A percentile compares a stretch with the other conserved stretches of the same genome.
These are phyloP conservation scores for Lithobates sylvaticus DNA, from an alignment of 2,797 vertebrate species.

Conservation along the genomic window DNA sequence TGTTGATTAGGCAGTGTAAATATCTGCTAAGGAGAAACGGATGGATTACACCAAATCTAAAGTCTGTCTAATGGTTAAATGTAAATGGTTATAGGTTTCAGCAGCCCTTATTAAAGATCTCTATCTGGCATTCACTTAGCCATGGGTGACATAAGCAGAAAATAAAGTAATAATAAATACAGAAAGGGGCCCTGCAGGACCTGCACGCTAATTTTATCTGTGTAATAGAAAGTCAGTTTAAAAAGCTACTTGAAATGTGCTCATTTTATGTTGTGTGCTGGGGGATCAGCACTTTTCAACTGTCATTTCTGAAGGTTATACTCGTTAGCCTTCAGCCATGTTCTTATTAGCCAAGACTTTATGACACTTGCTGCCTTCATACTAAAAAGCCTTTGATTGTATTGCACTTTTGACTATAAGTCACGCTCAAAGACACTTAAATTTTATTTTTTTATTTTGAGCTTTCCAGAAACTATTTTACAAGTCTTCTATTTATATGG, in stretches of 20 bases:
- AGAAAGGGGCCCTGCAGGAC: slow-evolving; percentile 1
- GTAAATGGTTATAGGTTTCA: neutral
- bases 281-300: slow-evolving; percentile 37
- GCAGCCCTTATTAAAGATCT: slow-evolving; percentile 6
- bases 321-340: slow-evolving; percentile 26
- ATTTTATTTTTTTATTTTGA: neutral
- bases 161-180: slow-evolving; percentile 23
- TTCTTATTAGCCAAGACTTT: slow-evolving; percentile 22
- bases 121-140: slow-evolving; percentile 7
- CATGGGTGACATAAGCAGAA: slow-evolving; percentile 11
- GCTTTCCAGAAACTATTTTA: neutral
- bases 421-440: neutral
- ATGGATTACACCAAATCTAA: neutral
- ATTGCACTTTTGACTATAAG: slow-evolving; percentile 25
- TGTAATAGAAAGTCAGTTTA: slow-evolving; percentile 24
- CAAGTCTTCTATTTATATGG: neutral
- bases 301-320: slow-evolving; percentile 50
- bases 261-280: slow-evolving; percentile 46
- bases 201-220: slow-evolving; percentile 13
- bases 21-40: neutral
- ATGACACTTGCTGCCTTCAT: slow-evolving; percentile 8
- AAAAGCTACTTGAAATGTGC: slow-evolving; percentile 13
- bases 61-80: neutral
- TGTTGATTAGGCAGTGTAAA: neutral
- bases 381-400: slow-evolving; percentile 11